phyloP scores from a whole-genome alignment of 1,140 invertebrate genomes.

The Pogonognathellus flavescens region DNA sequence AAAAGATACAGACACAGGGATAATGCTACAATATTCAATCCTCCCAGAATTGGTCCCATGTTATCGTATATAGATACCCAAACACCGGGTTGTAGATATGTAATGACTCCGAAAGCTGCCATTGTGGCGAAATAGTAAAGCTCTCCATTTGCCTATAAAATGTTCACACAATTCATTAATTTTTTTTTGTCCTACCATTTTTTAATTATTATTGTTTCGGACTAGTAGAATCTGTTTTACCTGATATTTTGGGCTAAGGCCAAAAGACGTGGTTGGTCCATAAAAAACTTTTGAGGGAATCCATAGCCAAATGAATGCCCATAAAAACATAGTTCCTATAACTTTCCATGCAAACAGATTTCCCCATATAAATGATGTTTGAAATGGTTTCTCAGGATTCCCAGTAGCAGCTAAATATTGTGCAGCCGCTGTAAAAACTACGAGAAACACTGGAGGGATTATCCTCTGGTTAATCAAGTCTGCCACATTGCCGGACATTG shows the following conservation, averaged over 20 bases:
- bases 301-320: slow-evolving; percentile 69
- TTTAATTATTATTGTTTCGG: neutral
- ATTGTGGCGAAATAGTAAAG: slow-evolving; percentile 72
- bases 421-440: slow-evolving; percentile 68
- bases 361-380: slow-evolving; percentile 66
- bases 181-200: neutral
- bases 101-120: slow-evolving; percentile 68
- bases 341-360: slow-evolving; percentile 69
- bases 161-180: neutral
- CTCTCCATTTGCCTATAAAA: slow-evolving; percentile 73
- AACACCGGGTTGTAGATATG: slow-evolving; percentile 66
- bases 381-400: slow-evolving; percentile 62
- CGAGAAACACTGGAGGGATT: slow-evolving; percentile 70
- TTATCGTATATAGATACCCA: slow-evolving; percentile 71
- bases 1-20: slow-evolving; percentile 72
- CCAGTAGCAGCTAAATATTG: slow-evolving; percentile 69
- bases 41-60: slow-evolving; percentile 72
- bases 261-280: slow-evolving; percentile 73
- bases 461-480: slow-evolving; percentile 68
- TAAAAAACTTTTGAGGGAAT: slow-evolving; percentile 71
- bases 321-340: slow-evolving; percentile 67
- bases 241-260: slow-evolving; percentile 72
- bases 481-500: neutral
- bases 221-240: slow-evolving; percentile 57
- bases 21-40: slow-evolving; percentile 73